Evolutionary conservation across 2,888 invertebrate genomes (phyloP), one percentile per base, ranked within the genome.

Genomic region (Ichneumon xanthorius): DNA sequence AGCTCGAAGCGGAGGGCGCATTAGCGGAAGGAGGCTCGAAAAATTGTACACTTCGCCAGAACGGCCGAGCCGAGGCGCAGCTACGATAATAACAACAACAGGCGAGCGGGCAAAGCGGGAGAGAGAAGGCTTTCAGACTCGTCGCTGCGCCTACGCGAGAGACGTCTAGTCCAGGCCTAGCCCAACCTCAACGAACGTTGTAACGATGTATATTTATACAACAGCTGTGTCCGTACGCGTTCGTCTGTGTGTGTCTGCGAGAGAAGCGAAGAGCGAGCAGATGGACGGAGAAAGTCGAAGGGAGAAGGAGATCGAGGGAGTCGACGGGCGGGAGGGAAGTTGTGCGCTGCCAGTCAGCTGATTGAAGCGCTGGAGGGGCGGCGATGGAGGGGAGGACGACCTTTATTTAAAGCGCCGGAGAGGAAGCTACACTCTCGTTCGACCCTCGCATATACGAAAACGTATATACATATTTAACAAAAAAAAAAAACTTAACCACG

Each of bases 181-280:
- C 88, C 89, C 87, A 91, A 91, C 91, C 91, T 90, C 89, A 90
- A 90, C 89, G 87, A 90, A 92, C 89, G 90, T 91, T 90, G 79
- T 89, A 89, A 90, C 89, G 85, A 88, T 89, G 89, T 90, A 91
- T 91, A 92, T 92, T 92, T 91, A 92, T 92, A 92, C 90, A 92
- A 91, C 90, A 92, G 92, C 92, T 37, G 37, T 37, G 9, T 7
- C 9, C 9, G 37, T 37, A 37, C 37, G 37, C 37, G 9, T 37
- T 9, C 37, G 37, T 33, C 37, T 9, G 37, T 37, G 9, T 37
- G 37, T 9, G 37, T 37, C 22, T 19, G 37, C 40, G 53, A 63
- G 48, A 53, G 55, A 22, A 22, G 55, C 14, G 33, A 55, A 75
- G 55, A 37, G 37, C 37, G n/a, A 45, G 70, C 33, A 7, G 61